These are phyloP conservation scores for Egretta garzetta DNA, from an alignment of 2,113 vertebrate species.

Conservation along the genomic window DNA sequence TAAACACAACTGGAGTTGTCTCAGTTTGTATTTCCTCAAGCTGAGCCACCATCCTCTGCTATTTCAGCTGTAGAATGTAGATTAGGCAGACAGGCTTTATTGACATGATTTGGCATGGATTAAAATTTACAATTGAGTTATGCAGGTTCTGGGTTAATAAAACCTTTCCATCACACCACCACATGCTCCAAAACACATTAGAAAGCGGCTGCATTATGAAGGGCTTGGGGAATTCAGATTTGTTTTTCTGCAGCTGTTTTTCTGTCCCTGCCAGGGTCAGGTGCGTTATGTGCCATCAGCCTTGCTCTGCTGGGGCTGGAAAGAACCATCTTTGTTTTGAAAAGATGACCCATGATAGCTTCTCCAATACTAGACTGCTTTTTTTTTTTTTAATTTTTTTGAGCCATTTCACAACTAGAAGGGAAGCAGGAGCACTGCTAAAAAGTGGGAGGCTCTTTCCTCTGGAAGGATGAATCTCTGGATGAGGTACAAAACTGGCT, in stretches of 20 bases:
- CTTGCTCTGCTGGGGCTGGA: neutral
- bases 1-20: neutral
- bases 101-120: neutral
- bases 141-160: constrained; percentile 48
- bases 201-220: neutral
- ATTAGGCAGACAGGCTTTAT: constrained; percentile 12
- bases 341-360: neutral
- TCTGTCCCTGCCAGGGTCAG: constrained; percentile 8
- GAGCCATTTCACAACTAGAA: neutral
- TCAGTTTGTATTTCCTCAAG: neutral
- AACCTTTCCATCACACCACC: constrained; percentile 22
- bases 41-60: neutral
- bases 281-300: neutral
- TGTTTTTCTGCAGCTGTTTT: constrained; percentile 39
- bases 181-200: neutral
- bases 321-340: neutral
- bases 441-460: neutral
- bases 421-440: neutral
- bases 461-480: neutral
- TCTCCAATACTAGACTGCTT: neutral
- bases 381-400: neutral
- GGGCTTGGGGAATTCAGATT: constrained; percentile 32
- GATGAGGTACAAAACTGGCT: neutral
- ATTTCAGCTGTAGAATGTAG: neutral
- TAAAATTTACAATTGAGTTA: constrained; percentile 40